Evolutionary conservation across 2,888 invertebrate genomes (phyloP), one percentile per base, ranked within the genome.

Genomic region (Eupithecia vulgata): DNA sequence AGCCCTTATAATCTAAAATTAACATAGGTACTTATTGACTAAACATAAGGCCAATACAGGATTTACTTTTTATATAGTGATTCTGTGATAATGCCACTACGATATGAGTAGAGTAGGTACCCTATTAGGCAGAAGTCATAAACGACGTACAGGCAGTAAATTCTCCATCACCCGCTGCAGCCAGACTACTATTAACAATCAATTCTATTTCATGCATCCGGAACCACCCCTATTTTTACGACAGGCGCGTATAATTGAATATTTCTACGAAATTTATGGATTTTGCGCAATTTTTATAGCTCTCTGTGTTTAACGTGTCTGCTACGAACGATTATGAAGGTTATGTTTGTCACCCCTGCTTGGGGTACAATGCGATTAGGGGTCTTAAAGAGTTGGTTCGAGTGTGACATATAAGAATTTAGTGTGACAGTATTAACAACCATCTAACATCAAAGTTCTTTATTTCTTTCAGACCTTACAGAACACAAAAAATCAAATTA

Each of bases 301-400:
- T 87, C 87, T 82, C 91, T 93, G 93, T 90, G 86, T 87, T 92
- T 93, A 92, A 92, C 92, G 91, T 87, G 88, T 87, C 89, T 90
- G 91, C 87, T 81, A 81, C 81, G 84, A 90, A 89, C 89, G 91
- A 91, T 91, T 91, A 90, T 87, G 87, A 89, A 87, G 87, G 86
- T 85, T 85, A 87, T 88, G 88, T 88, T 88, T 88, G 90, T 88
- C 89, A 78, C 90, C 88, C 87, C 80, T 78, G 79, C 13, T 21
- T 77, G 81, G 86, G 80, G 81, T 81, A 76, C 65, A 73, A 45
- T 75, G 62, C 40, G 71, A 74, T 80, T 76, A 66, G 66, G 48
- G 52, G 15, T 67, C 78, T 72, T 74, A 77, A 42, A 71, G 78
- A 79, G 79, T 21, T 62, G 71, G 42, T 68, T 17, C 7, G 17